Conservation (phyloP, 2,888 invertebrate species). For the Seira musarum region DNA sequence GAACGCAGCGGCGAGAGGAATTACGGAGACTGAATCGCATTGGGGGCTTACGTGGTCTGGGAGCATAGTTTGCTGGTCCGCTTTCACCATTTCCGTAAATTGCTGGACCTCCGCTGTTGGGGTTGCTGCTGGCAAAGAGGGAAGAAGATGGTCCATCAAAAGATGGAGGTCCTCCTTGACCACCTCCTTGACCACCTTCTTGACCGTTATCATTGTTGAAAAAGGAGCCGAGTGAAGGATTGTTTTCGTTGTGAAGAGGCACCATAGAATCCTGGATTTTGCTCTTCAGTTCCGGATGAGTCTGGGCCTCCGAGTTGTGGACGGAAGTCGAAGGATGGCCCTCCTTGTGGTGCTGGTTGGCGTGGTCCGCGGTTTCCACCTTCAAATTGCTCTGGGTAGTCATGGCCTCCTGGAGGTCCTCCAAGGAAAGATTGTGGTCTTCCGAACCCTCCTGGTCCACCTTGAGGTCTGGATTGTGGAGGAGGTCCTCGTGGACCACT, state of each 20-base stretch:
- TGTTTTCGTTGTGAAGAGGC: constrained; percentile 34
- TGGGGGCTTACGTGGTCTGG: constrained; percentile 30
- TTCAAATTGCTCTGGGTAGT: constrained; percentile 65
- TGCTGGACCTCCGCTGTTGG: constrained; percentile 12
- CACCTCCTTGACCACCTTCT: not conserved
- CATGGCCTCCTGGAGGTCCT: constrained; percentile 42
- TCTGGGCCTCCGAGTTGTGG: constrained; percentile 43
- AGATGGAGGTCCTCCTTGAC: constrained; percentile 19
- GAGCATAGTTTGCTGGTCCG: constrained; percentile 17
- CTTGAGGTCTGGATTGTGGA: too few species aligned
- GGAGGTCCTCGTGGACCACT: constrained; percentile 25
- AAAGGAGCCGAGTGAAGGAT: constrained; percentile 11
- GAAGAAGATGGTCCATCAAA: constrained; percentile 15
- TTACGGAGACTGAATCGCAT: constrained; percentile 23
- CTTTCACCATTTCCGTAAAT: constrained; percentile 25
- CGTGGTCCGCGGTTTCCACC: constrained; percentile 61
- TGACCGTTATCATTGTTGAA: constrained; percentile 11
- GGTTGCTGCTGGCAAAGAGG: too few species aligned
- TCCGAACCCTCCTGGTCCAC: constrained; percentile 6
- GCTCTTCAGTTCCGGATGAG: constrained; percentile 27
- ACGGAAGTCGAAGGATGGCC: constrained; percentile 11
- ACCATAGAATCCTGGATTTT: constrained; percentile 38
- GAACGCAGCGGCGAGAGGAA: constrained; percentile 35
- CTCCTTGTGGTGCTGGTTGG: constrained; percentile 34
- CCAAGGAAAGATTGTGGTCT: constrained; percentile 46